These are phyloP conservation scores for Asteroscopus sphinx DNA, from an alignment of 2,888 invertebrate species.

Conservation along the genomic window DNA sequence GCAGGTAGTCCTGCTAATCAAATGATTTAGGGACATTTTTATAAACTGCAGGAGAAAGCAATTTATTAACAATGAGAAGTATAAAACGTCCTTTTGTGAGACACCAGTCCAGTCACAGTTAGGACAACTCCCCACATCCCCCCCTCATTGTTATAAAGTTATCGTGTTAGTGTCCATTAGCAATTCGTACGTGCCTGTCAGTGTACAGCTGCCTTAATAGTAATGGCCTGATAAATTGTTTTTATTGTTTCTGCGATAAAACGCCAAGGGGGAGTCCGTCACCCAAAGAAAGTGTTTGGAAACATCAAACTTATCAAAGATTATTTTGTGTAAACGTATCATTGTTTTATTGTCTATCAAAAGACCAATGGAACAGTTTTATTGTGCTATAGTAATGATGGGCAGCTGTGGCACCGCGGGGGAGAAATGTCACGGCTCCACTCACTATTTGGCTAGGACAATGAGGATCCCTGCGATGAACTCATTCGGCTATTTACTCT, in stretches of 20 bases:
- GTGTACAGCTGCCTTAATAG: conserved; percentile 62
- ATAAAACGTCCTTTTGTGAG: conserved; percentile 54
- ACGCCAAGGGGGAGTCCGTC: conserved; percentile 26
- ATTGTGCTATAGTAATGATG: conserved; percentile 67
- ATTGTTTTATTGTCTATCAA: conserved; percentile 52
- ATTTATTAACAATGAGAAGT: conserved; percentile 52
- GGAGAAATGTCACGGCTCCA: conserved; percentile 76
- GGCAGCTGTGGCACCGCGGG: conserved; percentile 76
- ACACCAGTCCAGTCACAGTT: conserved; percentile 34
- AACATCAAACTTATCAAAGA: conserved; percentile 33
- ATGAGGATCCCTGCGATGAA: conserved; percentile 69
- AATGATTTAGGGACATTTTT: conserved; percentile 26
- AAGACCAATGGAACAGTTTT: conserved; percentile 65
- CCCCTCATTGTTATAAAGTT: conserved; percentile 55
- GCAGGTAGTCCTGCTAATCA: too few relatives aligned
- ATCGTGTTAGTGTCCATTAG: conserved; percentile 68
- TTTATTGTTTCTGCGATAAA: conserved; percentile 55
- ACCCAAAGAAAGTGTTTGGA: conserved; percentile 48
- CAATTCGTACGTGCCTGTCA: conserved; percentile 58
- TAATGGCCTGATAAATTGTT: conserved; percentile 57
- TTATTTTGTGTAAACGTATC: conserved; percentile 36
- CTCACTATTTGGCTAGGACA: conserved; percentile 68
- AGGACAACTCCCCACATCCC: too few relatives aligned
- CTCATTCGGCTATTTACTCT: conserved; percentile 67
- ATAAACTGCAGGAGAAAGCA: conserved; percentile 51